These are phyloP conservation scores for Palythoa caribaeorum DNA, from an alignment of 92 coral and sea anemone genomes.

Conservation along the genomic window DNA sequence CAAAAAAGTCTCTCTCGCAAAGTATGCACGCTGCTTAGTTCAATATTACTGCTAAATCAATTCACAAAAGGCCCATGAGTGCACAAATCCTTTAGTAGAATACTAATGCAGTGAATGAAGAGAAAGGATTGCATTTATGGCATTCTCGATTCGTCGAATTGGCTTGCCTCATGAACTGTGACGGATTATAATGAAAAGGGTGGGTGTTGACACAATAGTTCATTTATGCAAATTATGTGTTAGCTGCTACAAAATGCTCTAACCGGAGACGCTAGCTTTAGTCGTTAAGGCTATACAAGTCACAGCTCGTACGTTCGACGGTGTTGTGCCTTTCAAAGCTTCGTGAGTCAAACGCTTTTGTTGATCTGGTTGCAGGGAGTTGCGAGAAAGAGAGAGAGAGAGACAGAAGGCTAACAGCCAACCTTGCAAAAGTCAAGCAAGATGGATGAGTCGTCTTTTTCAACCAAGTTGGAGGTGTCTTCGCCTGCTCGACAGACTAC, in stretches of 20 bases:
- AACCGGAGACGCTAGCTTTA: conserved; percentile 36
- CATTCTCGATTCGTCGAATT: conserved; percentile 44
- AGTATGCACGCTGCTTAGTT: conserved; percentile 1
- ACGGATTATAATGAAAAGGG: conserved; percentile 31
- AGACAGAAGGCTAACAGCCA: conserved; percentile 7
- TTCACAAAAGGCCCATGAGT: not conserved
- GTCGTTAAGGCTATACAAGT: conserved; percentile 37
- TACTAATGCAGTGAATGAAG: not conserved
- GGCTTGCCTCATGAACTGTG: conserved; percentile 45
- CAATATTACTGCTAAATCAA: conserved; percentile 5
- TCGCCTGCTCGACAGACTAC: not conserved
- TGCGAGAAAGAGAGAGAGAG: not conserved
- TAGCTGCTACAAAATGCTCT: conserved; percentile 33
- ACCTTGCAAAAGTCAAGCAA: conserved; percentile 11
- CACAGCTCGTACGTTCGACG: conserved; percentile 5
- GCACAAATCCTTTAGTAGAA: not conserved
- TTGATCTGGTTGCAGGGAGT: conserved; percentile 24
- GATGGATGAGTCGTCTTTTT: conserved; percentile 41
- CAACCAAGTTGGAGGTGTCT: conserved; percentile 19
- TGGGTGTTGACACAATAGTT: conserved; percentile 43
- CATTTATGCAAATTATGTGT: conserved; percentile 30
- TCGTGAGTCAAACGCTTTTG: not conserved
- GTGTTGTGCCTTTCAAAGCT: conserved; percentile 19
- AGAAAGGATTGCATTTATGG: conserved; percentile 21
- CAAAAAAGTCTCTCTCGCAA: conserved; percentile 9